Conservation (phyloP, 2,113 vertebrate species). For the Calonectris borealis region DNA sequence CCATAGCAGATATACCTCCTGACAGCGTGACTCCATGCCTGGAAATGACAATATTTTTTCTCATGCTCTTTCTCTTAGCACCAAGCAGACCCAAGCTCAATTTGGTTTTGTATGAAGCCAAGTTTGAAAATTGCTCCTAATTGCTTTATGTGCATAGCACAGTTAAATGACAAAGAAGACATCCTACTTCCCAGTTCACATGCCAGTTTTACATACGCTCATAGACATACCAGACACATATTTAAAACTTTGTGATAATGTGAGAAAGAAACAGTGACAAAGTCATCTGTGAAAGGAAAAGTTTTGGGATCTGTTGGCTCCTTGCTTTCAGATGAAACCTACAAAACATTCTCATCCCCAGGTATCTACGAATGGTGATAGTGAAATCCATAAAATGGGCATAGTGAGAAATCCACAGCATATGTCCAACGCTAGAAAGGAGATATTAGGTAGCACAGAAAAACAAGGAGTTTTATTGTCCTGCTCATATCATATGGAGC, state of each 20-base stretch:
- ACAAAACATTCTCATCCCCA: background rate
- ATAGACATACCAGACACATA: background rate
- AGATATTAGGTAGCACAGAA: background rate
- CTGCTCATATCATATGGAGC: background rate
- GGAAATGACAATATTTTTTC: background rate
- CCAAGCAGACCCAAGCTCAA: background rate
- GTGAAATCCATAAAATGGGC: background rate
- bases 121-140: background rate
- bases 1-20: background rate
- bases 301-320: background rate
- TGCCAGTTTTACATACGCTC: background rate
- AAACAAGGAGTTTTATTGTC: slow-evolving; percentile 50
- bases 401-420: slow-evolving; percentile 3
- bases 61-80: background rate
- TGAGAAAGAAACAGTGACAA: background rate
- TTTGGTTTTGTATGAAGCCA: background rate
- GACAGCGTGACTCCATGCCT: background rate
- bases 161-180: background rate
- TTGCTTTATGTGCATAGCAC: background rate
- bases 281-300: background rate
- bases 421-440: background rate
- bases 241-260: background rate
- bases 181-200: background rate
- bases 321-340: background rate
- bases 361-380: background rate